A percentile compares a stretch with the other conserved stretches of the same genome.
Conservation (phyloP, 2,113 vertebrate species). For the Myrmecophaga tridactyla region DNA sequence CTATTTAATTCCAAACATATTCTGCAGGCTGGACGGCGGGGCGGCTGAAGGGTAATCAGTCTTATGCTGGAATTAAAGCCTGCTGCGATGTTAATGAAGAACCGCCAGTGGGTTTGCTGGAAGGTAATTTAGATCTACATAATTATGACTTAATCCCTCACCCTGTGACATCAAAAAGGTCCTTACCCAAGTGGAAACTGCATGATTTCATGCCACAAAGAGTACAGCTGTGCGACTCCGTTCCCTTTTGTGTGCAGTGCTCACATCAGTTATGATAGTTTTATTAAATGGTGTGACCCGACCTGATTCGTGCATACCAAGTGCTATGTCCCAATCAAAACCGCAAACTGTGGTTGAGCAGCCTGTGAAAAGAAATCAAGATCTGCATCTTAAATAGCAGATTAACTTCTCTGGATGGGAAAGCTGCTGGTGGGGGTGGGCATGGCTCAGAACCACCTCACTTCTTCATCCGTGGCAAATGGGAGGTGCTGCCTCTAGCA, state of each 20-base stretch:
- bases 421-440: neutral
- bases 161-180: slow-evolving; percentile 59
- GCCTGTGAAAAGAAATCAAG: slow-evolving; percentile 44
- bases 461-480: rapidly evolving
- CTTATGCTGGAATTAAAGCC: slow-evolving; percentile 48
- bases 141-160: slow-evolving; percentile 67
- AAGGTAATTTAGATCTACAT: slow-evolving; percentile 66
- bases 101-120: slow-evolving; percentile 13
- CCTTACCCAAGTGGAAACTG: neutral
- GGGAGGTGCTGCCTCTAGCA: neutral
- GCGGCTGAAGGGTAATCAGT: neutral
- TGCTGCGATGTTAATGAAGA: slow-evolving; percentile 70
- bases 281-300: slow-evolving; percentile 61
- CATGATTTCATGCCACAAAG: neutral
- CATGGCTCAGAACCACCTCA: neutral
- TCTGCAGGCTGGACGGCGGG: neutral
- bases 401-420: neutral
- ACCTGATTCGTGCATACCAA: neutral
- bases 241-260: neutral
- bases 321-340: neutral
- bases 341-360: slow-evolving; percentile 4
- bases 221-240: neutral
- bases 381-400: slow-evolving; percentile 50
- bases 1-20: neutral
- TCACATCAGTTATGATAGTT: slow-evolving; percentile 1